Conservation (phyloP, 1,140 invertebrate genomes). For the Harpegnathos saltator region DNA sequence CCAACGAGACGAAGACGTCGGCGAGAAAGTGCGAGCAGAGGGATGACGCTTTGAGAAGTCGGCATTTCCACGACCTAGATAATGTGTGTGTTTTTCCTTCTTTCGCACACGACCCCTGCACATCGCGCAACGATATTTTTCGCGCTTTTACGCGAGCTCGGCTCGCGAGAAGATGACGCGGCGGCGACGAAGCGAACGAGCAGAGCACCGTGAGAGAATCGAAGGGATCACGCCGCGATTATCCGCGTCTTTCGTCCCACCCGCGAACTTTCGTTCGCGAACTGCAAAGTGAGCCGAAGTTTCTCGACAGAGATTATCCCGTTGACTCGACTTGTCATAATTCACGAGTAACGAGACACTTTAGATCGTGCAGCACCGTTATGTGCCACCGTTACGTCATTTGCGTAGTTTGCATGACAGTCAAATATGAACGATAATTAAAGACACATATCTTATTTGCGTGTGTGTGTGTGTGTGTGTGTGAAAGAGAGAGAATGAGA, state of each 20-base stretch:
- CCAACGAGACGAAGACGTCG: constrained; percentile 11
- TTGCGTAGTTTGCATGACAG: background rate
- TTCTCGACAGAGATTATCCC: constrained; percentile 34
- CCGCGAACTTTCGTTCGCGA: background rate
- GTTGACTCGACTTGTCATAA: constrained; percentile 24
- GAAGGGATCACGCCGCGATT: constrained; percentile 48
- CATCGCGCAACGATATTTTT: background rate
- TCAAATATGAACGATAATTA: constrained; percentile 29
- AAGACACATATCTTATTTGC: background rate
- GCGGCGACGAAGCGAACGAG: constrained; percentile 57
- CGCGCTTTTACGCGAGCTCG: background rate
- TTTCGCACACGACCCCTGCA: background rate
- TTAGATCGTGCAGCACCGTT: background rate
- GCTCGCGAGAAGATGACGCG: constrained; percentile 30
- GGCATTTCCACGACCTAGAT: constrained; percentile 46
- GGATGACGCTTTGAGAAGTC: constrained; percentile 63
- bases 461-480: no score
- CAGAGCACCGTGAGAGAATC: background rate
- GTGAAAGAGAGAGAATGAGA: no score
- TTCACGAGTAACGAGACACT: constrained; percentile 11
- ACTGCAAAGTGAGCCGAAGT: background rate
- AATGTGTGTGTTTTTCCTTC: constrained; percentile 1
- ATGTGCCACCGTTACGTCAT: constrained; percentile 23
- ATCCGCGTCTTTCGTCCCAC: constrained; percentile 24
- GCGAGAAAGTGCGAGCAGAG: constrained; percentile 6